phyloP scores from a whole-genome alignment of 2,797 vertebrate species.

The Acanthiza pusilla region DNA sequence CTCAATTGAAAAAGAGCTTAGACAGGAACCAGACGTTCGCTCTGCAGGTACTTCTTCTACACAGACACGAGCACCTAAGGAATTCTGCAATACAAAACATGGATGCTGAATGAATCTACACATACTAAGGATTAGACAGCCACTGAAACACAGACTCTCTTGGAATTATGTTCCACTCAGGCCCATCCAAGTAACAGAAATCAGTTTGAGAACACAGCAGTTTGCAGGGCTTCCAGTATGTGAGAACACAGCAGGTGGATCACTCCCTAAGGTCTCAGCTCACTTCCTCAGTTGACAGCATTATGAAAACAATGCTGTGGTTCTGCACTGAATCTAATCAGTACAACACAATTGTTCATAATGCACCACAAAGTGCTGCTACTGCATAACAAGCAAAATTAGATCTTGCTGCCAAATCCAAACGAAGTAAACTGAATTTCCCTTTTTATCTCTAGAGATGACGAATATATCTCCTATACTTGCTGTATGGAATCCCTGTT shows the following conservation, averaged over 20 bases:
- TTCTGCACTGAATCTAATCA: not conserved
- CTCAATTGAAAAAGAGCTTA: slow-evolving; percentile 47
- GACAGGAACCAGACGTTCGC: slow-evolving; percentile 16
- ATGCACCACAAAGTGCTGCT: not conserved
- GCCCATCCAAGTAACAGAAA: not conserved
- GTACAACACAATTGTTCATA: not conserved
- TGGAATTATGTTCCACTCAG: not conserved
- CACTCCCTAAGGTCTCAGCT: not conserved
- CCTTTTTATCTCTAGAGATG: not conserved
- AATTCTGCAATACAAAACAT: slow-evolving; percentile 49
- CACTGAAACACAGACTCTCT: not conserved
- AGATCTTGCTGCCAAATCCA: not conserved
- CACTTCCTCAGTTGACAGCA: not conserved
- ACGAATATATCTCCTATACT: not conserved
- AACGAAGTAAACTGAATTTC: not conserved
- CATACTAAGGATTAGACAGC: not conserved
- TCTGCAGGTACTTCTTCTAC: slow-evolving; percentile 33
- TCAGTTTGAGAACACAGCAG: not conserved
- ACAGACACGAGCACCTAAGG: slow-evolving; percentile 48
- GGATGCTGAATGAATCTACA: slow-evolving; percentile 35
- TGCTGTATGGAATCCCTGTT: not conserved
- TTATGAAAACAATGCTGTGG: not conserved
- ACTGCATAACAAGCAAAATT: not conserved
- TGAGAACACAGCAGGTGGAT: not conserved
- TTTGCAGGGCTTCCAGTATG: not conserved